Evolutionary conservation across 2,888 invertebrate species (phyloP), one percentile per base, ranked within the genome.

Genomic region (Disparrhopalites patrizii): DNA sequence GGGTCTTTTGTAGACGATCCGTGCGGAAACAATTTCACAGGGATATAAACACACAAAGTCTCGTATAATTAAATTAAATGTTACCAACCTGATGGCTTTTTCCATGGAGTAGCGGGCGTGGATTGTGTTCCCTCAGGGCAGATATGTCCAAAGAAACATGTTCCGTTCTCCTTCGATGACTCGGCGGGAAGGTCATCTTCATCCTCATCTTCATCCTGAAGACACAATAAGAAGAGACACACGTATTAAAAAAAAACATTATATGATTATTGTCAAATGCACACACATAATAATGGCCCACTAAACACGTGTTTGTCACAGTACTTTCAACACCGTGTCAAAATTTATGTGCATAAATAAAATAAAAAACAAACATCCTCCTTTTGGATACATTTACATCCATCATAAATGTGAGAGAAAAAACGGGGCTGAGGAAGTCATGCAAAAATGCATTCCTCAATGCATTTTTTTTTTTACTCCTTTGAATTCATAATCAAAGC

Each of bases 111-210:
- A 40, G 66, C 69, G 38, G 75, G 75, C 13, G 72, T 66, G 52
- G 75, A 75, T 62, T 75, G 75, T 23, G 70, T 72, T 61, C 69
- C 70, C 43, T 73, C 72, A 27, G 75, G 73, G 50, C 71, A 75
- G 58, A 73, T 73, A 54, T 75, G 75, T 33, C 69, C 70, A 62
- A 71, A 75, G 65, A 73, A 75, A 54, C 70, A 71, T 40, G 68
- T 65, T 40, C 71, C 71, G 40, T 65, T 68, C 27, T 66, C 70
- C 51, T 68, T 72, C 47, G 67, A 55, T 30, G 67, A 70, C 30
- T 69, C 68, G 8, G 64, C 69, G 56, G 62, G 69, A 47, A 72
- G 70, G 51, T 70, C 71, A 15, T 72, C 70, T 56, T 73, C 74
- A 25, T 71, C 71, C 66, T 73, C 73, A 54, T 72, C 70, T 28